These are phyloP conservation scores for Heliconius ismenius DNA, from an alignment of 2,888 invertebrate genomes.

Conservation along the genomic window DNA sequence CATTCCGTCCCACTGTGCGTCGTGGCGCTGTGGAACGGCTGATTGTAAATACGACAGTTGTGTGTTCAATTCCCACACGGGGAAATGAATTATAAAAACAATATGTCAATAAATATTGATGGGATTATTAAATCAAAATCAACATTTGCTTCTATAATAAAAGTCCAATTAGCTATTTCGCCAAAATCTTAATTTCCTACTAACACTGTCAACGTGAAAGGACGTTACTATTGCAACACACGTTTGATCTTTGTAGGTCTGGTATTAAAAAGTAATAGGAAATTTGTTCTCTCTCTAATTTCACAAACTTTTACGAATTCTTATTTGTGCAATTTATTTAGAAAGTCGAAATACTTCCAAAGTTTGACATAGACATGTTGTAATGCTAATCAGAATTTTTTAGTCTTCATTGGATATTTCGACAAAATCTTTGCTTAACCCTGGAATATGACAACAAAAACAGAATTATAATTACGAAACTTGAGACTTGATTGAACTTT, in stretches of 20 bases:
- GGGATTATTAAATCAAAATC: too few relatives aligned
- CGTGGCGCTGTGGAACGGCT: too few relatives aligned
- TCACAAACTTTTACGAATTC: slow-evolving; percentile 11
- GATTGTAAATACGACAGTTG: too few relatives aligned
- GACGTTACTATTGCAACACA: background rate
- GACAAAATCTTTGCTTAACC: background rate
- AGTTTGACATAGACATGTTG: slow-evolving; percentile 6
- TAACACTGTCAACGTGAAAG: background rate
- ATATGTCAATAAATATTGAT: too few relatives aligned
- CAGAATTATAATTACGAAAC: background rate
- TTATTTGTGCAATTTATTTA: background rate
- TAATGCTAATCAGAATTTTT: slow-evolving; percentile 21
- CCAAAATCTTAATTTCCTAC: too few relatives aligned
- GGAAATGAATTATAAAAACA: too few relatives aligned
- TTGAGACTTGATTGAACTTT: background rate
- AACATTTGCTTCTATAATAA: too few relatives aligned
- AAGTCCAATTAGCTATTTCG: too few relatives aligned
- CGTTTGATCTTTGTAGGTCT: background rate
- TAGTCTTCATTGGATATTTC: slow-evolving; percentile 11
- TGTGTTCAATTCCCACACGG: too few relatives aligned
- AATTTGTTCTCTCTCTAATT: background rate
- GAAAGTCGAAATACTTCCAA: background rate
- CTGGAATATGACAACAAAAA: background rate
- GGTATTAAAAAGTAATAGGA: background rate
- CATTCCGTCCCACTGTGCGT: too few relatives aligned